phyloP scores from a whole-genome alignment of 2,113 vertebrate species.

The Tychaedon coryphoeus region DNA sequence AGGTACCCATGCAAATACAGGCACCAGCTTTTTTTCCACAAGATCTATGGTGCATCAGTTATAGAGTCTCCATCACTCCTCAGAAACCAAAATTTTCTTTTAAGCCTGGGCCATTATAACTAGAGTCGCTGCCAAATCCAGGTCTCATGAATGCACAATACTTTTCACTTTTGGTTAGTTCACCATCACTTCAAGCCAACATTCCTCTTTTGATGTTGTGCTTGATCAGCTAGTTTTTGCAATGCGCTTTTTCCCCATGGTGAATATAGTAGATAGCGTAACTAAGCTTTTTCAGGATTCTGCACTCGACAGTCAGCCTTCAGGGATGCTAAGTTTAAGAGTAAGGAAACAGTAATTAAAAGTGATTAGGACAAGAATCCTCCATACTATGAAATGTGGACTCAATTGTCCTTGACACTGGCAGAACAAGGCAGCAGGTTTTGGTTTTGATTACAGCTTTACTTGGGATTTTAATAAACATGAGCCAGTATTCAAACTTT shows the following conservation, averaged over 20 bases:
- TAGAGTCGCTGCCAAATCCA: conserved; percentile 34
- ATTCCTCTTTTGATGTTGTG: conserved; percentile 54
- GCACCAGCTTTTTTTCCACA: neutral
- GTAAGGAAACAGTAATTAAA: conserved; percentile 73
- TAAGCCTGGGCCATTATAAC: neutral
- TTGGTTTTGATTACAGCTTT: conserved; percentile 82
- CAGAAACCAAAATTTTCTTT: conserved; percentile 34
- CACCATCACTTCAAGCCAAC: conserved; percentile 61
- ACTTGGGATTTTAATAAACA: conserved; percentile 81
- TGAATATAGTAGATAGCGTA: conserved; percentile 17
- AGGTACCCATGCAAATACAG: neutral
- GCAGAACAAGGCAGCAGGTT: conserved; percentile 58
- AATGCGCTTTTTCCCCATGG: neutral
- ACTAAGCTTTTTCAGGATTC: conserved; percentile 36
- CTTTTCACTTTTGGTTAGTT: conserved; percentile 70
- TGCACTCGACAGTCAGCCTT: conserved; percentile 46
- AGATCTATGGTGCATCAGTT: neutral
- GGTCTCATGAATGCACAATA: conserved; percentile 40
- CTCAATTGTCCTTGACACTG: conserved; percentile 67
- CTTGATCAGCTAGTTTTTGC: conserved; percentile 64
- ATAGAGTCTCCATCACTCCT: neutral
- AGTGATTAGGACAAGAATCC: conserved; percentile 67
- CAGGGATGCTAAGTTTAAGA: conserved; percentile 69
- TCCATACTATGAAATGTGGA: conserved; percentile 59
- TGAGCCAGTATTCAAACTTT: conserved; percentile 77